Conservation (phyloP, 2,888 invertebrate genomes). For the Smittia aterrima region DNA sequence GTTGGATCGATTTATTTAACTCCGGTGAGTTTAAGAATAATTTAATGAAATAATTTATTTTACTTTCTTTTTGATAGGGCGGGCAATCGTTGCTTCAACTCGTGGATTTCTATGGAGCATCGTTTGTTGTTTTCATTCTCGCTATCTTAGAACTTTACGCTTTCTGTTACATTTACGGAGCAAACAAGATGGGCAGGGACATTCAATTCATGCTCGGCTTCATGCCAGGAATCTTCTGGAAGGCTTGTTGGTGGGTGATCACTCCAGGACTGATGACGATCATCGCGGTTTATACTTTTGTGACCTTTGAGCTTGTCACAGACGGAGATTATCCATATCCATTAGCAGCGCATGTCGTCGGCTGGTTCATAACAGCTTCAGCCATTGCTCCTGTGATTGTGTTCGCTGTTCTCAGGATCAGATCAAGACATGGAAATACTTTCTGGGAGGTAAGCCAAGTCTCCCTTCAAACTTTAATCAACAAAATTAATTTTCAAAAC, state of each 20-base stretch:
- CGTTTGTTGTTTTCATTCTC: slow-evolving; percentile 68
- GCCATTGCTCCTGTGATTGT: slow-evolving; percentile 57
- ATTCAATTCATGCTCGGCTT: slow-evolving; percentile 76
- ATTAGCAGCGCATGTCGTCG: slow-evolving; percentile 55
- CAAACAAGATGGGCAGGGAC: slow-evolving; percentile 67
- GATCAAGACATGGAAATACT: background rate
- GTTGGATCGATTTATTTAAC: slow-evolving; percentile 64
- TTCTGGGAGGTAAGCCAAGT: background rate
- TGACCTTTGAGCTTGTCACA: slow-evolving; percentile 56
- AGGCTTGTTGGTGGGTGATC: slow-evolving; percentile 73
- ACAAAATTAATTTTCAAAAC: too few relatives aligned
- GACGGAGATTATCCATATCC: slow-evolving; percentile 61
- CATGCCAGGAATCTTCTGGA: slow-evolving; percentile 71
- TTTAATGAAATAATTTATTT: slow-evolving; percentile 50
- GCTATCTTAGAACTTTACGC: slow-evolving; percentile 67
- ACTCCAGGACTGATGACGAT: slow-evolving; percentile 69
- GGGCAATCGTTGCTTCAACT: slow-evolving; percentile 71
- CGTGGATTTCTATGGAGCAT: slow-evolving; percentile 72
- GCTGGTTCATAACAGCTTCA: slow-evolving; percentile 56
- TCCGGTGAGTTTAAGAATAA: slow-evolving; percentile 59
- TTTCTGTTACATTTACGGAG: slow-evolving; percentile 72
- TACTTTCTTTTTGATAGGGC: slow-evolving; percentile 56
- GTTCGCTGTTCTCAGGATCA: slow-evolving; percentile 46
- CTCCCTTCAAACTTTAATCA: too few relatives aligned
- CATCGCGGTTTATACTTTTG: slow-evolving; percentile 68